Conservation (phyloP, 30 jellyfish, hydroid and myxozoan species). For the Aurelia aurita complex sp. Pacific region DNA sequence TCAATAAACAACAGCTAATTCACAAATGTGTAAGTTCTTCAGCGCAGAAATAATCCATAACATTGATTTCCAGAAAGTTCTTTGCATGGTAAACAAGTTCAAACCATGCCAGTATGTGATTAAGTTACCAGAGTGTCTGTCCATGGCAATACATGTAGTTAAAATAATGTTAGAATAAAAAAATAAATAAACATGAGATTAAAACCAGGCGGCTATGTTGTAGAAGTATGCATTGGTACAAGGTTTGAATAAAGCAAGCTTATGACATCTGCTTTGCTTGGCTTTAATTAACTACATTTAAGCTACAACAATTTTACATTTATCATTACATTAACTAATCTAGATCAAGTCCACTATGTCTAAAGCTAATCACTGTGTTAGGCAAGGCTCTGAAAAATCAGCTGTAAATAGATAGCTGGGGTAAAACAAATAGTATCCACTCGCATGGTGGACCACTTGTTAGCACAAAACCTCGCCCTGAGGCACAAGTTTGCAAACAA, state of each 20-base stretch:
- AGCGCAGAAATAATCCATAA: too few relatives aligned
- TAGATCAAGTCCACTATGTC: too few relatives aligned
- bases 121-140: not conserved
- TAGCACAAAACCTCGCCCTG: too few relatives aligned
- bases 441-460: too few relatives aligned
- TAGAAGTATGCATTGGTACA: not conserved
- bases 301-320: not conserved
- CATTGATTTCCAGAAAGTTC: too few relatives aligned
- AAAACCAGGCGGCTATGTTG: conserved; percentile 1
- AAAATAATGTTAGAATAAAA: conserved; percentile 27
- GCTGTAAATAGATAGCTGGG: too few relatives aligned
- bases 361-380: too few relatives aligned
- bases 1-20: not conserved
- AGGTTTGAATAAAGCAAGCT: too few relatives aligned
- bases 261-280: not conserved
- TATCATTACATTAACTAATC: not conserved
- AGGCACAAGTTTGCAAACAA: too few relatives aligned
- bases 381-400: too few relatives aligned
- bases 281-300: not conserved
- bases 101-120: not conserved
- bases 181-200: conserved; percentile 39
- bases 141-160: not conserved
- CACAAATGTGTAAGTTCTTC: not conserved
- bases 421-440: too few relatives aligned
- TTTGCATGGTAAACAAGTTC: not conserved